Base-by-base conservation (phyloP, 64 coral and sea anemone genomes). In the Actinia tenebrosa region DNA sequence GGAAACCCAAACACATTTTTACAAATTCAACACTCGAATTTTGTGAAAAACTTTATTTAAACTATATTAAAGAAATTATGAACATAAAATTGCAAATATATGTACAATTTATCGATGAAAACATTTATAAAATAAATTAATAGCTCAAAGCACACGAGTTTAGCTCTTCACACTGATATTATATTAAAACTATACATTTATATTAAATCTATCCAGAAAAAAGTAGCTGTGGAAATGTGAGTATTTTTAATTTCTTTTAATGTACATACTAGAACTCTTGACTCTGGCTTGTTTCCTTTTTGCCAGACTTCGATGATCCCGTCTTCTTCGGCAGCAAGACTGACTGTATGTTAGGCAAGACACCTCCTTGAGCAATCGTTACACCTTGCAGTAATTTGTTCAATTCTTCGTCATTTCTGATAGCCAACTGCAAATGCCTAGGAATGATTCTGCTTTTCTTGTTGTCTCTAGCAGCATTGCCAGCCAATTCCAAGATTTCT, bases 331-430 rank as follows among this genome's bases (percentile, higher is more conserved):
- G 92, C 23, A 94, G 66, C 56, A 94, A 55, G 13, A 94, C 92
- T 1, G 92, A 88, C 23, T 94, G 92, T 17, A 94, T 94, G 53
- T 94, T 94, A 7, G 92, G 92, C 68, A 94, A 53, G 13, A 94
- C 92, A 19, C 92, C 92, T 16, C 92, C 88, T n/a, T 94, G 87
- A 22, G 92, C 88, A 25, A 94, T 87, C 11, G 92, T 94, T 77
- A 94, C 92, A 27, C 89, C 75, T 27, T 69, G 75, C 30, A 94
- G 82, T 44, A 94, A 88, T 25, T 94, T 84, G 16, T 94, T 94
- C 8, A 94, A 84, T 84, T 94, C 92, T 75, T 94, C 92, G 10
- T 94, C 92, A 78, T 94, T 94, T 87, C 92, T 71, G 60, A 94
- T 88, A 43, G 92, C 92, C 10, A 94, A 88, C 54, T 90, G 92